A percentile compares a stretch with the other conserved stretches of the same genome.
phyloP scores from a whole-genome alignment of 2,113 vertebrate genomes.

The Grammomys surdaster region DNA sequence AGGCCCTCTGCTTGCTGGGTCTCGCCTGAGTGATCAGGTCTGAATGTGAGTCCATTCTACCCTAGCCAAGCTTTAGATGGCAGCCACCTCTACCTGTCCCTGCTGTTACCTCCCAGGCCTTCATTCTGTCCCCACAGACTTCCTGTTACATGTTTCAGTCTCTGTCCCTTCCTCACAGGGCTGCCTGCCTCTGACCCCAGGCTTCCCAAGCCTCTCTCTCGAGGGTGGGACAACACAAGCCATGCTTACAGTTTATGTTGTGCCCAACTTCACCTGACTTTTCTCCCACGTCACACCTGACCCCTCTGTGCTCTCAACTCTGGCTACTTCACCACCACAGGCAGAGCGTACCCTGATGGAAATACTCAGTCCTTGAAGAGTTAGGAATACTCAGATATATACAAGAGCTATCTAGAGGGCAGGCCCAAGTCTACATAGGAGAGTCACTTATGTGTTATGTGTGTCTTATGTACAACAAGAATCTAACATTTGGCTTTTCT shows the following conservation, averaged over 20 bases:
- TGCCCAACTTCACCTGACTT: not conserved
- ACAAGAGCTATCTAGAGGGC: not conserved
- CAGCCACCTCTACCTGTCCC: not conserved
- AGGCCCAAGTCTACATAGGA: too few species aligned
- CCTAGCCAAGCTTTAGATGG: not conserved
- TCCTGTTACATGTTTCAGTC: not conserved
- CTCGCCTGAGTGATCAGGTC: not conserved
- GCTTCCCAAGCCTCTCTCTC: not conserved
- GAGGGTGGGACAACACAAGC: too few species aligned
- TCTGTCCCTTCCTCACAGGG: not conserved
- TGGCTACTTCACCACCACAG: not conserved
- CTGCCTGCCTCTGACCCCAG: fast-evolving
- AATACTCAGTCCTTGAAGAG: not conserved
- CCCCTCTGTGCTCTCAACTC: not conserved
- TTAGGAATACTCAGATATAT: not conserved
- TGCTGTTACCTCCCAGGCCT: not conserved
- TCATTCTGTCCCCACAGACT: not conserved
- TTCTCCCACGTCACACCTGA: not conserved
- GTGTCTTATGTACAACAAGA: fast-evolving
- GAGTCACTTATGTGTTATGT: too few species aligned
- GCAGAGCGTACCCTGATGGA: not conserved
- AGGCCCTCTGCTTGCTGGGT: fast-evolving
- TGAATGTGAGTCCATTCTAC: not conserved
- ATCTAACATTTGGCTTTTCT: too few species aligned
- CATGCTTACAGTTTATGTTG: not conserved